These are phyloP conservation scores for Desmodus rotundus DNA, from an alignment of 2,113 vertebrate species.

Conservation along the genomic window DNA sequence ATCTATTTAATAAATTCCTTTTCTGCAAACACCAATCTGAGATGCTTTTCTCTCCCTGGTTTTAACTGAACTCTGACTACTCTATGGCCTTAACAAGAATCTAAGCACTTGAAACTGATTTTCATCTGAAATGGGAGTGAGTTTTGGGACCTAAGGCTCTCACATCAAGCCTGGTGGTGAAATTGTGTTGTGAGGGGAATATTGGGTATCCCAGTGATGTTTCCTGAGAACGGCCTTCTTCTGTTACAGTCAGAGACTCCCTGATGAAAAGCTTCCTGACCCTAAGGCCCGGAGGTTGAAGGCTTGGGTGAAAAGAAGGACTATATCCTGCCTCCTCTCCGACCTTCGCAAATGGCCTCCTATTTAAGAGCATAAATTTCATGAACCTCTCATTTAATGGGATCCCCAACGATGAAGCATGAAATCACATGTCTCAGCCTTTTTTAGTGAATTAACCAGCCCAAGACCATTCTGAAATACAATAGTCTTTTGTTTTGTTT, in stretches of 20 bases:
- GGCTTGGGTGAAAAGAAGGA: not conserved
- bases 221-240: not conserved
- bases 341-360: not conserved
- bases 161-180: not conserved
- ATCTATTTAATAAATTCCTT: not conserved
- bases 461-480: not conserved
- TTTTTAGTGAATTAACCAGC: not conserved
- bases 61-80: not conserved
- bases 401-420: not conserved
- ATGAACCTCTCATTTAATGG: not conserved
- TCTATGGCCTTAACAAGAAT: not conserved
- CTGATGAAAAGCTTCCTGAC: not conserved
- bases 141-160: not conserved
- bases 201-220: not conserved
- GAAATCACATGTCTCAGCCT: not conserved
- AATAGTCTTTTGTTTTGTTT: not conserved
- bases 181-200: not conserved
- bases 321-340: not conserved
- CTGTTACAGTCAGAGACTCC: not conserved
- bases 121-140: not conserved
- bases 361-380: not conserved
- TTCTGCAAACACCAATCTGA: not conserved
- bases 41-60: not conserved
- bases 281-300: not conserved
- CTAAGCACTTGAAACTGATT: not conserved